Percentiles rank a stretch among this genome's conserved stretches.
Conservation (phyloP, 2,797 vertebrate species). For the Garrulus glandarius region DNA sequence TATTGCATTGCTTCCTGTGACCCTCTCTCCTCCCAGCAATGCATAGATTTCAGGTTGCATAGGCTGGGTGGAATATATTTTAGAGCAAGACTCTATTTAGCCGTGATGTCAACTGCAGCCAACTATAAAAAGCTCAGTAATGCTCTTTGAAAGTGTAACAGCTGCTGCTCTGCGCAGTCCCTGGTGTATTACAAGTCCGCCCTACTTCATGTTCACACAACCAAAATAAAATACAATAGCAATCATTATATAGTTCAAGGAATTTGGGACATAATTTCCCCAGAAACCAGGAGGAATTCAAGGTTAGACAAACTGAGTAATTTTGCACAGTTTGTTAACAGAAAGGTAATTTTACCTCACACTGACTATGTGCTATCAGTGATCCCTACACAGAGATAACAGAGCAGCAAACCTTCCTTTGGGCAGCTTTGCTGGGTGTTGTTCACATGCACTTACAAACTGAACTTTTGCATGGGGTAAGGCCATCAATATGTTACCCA, state of each 20-base stretch:
- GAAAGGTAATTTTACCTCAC: background rate
- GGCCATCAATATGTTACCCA: background rate
- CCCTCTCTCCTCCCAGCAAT: background rate
- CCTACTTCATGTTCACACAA: conserved; percentile 33
- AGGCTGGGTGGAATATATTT: background rate
- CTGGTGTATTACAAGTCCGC: conserved; percentile 3
- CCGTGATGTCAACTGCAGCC: conserved; percentile 33
- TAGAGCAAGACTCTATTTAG: conserved; percentile 44
- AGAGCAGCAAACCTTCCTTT: background rate
- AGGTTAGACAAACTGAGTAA: conserved; percentile 15
- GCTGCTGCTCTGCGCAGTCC: conserved; percentile 36
- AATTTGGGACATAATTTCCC: conserved; percentile 20
- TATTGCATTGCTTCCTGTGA: background rate
- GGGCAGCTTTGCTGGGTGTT: background rate
- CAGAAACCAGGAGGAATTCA: background rate
- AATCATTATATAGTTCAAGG: conserved; percentile 33
- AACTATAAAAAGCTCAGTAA: conserved; percentile 58
- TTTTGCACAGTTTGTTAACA: background rate
- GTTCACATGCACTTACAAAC: background rate
- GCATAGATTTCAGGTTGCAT: background rate
- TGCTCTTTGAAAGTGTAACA: conserved; percentile 55
- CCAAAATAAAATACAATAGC: conserved; percentile 39
- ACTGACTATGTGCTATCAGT: background rate
- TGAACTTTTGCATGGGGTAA: background rate
- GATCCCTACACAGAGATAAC: background rate